Conservation (phyloP, 2,113 vertebrate species). For the Silurus glanis region DNA sequence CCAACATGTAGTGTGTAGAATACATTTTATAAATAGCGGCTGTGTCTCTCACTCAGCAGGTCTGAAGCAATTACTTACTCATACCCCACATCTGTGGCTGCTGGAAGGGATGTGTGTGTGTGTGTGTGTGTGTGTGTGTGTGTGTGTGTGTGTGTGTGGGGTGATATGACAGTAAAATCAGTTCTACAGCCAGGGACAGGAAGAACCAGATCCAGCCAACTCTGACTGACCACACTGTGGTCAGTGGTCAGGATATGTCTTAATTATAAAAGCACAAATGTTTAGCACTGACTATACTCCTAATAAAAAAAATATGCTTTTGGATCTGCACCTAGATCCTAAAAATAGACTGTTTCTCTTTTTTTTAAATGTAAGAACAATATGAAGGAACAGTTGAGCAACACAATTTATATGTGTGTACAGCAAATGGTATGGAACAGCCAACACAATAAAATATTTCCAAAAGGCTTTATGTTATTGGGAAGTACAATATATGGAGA, state of each 20-base stretch:
- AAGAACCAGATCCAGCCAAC: neutral
- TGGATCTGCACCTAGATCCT: neutral
- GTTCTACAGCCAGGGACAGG: neutral
- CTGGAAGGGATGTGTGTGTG: conserved; percentile 24
- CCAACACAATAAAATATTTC: neutral
- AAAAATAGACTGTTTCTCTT: neutral
- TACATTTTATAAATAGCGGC: neutral
- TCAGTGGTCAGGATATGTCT: neutral
- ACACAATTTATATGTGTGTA: neutral
- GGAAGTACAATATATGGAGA: too few species aligned
- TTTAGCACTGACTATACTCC: neutral
- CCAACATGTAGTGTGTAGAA: conserved; percentile 18
- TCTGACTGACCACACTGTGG: neutral
- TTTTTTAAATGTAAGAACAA: neutral
- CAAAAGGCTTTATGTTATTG: too few species aligned
- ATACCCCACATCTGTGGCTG: conserved; percentile 30
- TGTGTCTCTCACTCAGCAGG: neutral
- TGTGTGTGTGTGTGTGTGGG: conserved; percentile 21
- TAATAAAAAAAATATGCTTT: neutral
- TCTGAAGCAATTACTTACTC: conserved; percentile 20
- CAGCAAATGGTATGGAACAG: neutral
- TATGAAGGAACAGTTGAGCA: neutral
- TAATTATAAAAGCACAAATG: neutral
- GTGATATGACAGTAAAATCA: conserved; percentile 10
- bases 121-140: conserved; percentile 26